Evolutionary conservation across 2,888 invertebrate species (phyloP), one percentile per base, ranked within the genome.

Genomic region (Maniola hyperantus): DNA sequence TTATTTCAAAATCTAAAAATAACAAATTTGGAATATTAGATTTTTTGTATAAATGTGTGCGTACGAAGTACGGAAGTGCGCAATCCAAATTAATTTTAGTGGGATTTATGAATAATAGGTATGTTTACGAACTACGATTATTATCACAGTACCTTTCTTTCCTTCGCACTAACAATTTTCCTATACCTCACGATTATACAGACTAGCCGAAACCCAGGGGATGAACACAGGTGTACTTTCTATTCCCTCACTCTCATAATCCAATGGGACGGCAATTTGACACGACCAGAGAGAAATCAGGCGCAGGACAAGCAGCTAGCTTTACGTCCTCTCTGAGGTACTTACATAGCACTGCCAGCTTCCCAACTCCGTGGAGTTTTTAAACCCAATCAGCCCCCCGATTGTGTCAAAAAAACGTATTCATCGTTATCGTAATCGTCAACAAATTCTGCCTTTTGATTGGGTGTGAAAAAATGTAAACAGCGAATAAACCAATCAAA

Each of bases 101-200:
- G 20, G 5, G 26, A 58, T 11, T 11, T 44, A 26, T n/a, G 57
- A 20, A 42, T 11, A 18, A 39, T 18, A 48, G 18, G 8, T 20
- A 18, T 8, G 46, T 58, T 51, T 50, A 57, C 11, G 33, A 53
- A 68, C 70, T 74, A 72, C 66, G 66, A 10, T 81, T 82, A 87
- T 84, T 89, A 90, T 89, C 90, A 90, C 90, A 90, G 89, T 79
- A 80, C 83, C 84, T 73, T 81, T 78, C 77, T 80, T 76, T 72
- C 77, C 82, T 73, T 77, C 75, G 75, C 72, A 67, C 72, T 68
- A 68, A 68, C 63, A 66, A 71, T 70, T 71, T 69, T 60, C 34
- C 15, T 50, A 60, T 59, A 67, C 39, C 18, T 53, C 10, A 54
- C 54, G 20, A 53, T 46, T 55, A 4, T 20, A 15, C 34, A 15